Evolutionary conservation across 2,888 invertebrate genomes (phyloP).

Genomic region (Glaucopsyche alexis): DNA sequence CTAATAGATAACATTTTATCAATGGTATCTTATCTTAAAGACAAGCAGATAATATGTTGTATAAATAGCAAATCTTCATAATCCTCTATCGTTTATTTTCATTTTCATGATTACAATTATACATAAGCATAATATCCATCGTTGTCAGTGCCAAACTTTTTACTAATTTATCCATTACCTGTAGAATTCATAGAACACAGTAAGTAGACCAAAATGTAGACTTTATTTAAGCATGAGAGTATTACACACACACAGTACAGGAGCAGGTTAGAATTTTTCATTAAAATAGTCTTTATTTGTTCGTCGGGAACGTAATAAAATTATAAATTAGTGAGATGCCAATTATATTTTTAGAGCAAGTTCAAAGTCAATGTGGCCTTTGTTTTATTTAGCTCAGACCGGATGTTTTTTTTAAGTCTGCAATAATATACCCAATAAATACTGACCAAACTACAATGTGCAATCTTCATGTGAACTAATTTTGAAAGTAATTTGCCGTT

Average conservation of each 20-base stretch:
- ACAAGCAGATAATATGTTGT: no score
- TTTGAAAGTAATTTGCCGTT: no score
- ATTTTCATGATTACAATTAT: background rate
- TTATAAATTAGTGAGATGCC: constrained; percentile 10
- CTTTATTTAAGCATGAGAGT: no score
- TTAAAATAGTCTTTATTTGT: no score
- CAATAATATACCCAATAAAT: background rate
- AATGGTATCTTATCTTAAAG: background rate
- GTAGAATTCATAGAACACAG: no score
- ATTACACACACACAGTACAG: no score
- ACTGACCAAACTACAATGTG: background rate
- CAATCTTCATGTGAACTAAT: no score
- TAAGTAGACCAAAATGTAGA: no score
- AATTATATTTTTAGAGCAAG: constrained; percentile 25
- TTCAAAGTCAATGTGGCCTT: constrained; percentile 27
- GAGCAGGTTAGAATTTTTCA: no score
- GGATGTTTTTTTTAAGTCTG: background rate
- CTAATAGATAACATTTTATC: background rate
- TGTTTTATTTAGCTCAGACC: constrained; percentile 1
- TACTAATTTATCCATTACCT: no score
- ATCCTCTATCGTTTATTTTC: constrained; percentile 1
- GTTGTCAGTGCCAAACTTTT: no score
- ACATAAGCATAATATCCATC: background rate
- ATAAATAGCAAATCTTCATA: background rate
- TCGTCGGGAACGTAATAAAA: background rate